These are phyloP conservation scores for Trachops cirrhosus DNA, from an alignment of 2,797 vertebrate species.

Conservation along the genomic window DNA sequence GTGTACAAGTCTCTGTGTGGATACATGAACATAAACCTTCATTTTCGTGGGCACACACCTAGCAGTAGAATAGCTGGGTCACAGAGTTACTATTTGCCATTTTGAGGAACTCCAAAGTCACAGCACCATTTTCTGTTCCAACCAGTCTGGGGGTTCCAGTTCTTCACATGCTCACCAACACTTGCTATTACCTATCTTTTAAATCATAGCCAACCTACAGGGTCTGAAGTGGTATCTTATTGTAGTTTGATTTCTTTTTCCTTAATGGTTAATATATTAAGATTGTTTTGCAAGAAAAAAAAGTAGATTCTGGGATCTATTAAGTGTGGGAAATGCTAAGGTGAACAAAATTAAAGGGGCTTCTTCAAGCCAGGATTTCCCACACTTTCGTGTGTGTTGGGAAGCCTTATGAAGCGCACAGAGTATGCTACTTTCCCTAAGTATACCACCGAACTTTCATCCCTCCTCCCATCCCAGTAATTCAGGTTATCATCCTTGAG, in stretches of 20 bases:
- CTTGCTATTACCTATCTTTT: not conserved
- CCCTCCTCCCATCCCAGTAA: not conserved
- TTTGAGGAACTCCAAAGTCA: not conserved
- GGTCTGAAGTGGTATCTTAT: not conserved
- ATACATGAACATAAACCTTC: not conserved
- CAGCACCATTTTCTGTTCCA: not conserved
- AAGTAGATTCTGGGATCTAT: not conserved
- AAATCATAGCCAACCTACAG: fast-evolving
- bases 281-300: not conserved
- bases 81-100: too few relatives aligned
- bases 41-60: not conserved
- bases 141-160: not conserved
- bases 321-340: not conserved
- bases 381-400: fast-evolving
- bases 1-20: not conserved
- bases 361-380: not conserved
- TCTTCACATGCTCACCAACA: not conserved
- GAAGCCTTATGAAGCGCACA: not conserved
- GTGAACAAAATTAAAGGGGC: not conserved
- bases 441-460: not conserved
- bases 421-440: not conserved
- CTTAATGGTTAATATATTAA: not conserved
- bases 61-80: not conserved
- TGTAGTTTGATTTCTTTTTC: not conserved
- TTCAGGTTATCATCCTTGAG: not conserved